These are phyloP conservation scores for Sinodicranocentrus sp. DNA, from an alignment of 2,888 invertebrate species.

Conservation along the genomic window DNA sequence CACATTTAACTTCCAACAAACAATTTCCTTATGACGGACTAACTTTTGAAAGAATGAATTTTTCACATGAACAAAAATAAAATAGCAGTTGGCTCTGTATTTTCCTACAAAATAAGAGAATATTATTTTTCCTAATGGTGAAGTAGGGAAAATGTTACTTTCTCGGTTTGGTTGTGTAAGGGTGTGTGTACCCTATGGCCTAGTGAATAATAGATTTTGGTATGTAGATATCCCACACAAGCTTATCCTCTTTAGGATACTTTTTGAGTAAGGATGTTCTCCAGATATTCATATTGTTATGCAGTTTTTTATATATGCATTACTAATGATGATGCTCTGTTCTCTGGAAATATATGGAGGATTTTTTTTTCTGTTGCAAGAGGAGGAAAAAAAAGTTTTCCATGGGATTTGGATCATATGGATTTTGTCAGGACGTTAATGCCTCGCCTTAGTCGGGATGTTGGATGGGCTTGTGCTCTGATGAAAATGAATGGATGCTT, in stretches of 20 bases:
- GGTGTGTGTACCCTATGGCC: neutral
- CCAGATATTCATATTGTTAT: neutral
- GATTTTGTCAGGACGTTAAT: constrained; percentile 41
- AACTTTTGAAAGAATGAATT: too few relatives aligned
- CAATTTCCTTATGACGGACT: too few relatives aligned
- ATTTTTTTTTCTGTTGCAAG: too few relatives aligned
- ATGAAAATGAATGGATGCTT: constrained; percentile 20
- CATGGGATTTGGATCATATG: constrained; percentile 55
- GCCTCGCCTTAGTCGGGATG: neutral
- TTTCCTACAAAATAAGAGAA: too few relatives aligned
- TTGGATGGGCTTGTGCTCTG: neutral
- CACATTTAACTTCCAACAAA: too few relatives aligned
- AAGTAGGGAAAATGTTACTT: too few relatives aligned
- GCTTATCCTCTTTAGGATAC: too few relatives aligned
- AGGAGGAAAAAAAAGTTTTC: neutral
- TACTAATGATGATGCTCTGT: too few relatives aligned
- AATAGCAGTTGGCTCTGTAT: too few relatives aligned
- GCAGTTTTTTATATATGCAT: neutral
- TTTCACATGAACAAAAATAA: too few relatives aligned
- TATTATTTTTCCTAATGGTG: too few relatives aligned
- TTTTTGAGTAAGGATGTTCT: neutral
- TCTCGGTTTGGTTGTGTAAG: neutral
- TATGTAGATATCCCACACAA: neutral
- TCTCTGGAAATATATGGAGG: too few relatives aligned
- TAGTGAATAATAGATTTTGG: constrained; percentile 11